Conservation (phyloP, 2,113 vertebrate species). For the Otolemur garnettii region DNA sequence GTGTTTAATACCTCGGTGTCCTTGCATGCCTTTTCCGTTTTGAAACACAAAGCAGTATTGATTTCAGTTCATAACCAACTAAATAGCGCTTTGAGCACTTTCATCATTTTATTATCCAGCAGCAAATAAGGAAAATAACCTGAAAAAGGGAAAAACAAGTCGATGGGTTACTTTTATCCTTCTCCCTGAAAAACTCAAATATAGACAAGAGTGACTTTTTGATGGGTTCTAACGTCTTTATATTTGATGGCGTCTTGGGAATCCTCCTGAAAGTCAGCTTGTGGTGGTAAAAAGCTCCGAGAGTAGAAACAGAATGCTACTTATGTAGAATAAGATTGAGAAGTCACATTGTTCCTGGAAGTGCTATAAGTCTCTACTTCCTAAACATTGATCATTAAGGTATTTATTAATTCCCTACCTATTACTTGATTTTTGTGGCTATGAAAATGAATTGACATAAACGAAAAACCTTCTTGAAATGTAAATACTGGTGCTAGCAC, state of each 20-base stretch:
- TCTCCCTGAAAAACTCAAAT: slow-evolving; percentile 26
- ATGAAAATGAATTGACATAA: neutral
- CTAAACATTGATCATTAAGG: neutral
- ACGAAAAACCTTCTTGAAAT: neutral
- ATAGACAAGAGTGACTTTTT: neutral
- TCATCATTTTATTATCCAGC: slow-evolving; percentile 78
- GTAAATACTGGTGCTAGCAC: neutral
- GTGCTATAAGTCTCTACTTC: neutral
- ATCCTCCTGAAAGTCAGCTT: neutral
- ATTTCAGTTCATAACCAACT: slow-evolving; percentile 81
- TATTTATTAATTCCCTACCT: neutral
- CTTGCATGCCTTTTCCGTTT: slow-evolving; percentile 65
- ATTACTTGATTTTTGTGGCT: neutral
- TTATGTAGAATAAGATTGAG: neutral
- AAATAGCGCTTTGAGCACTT: slow-evolving; percentile 73
- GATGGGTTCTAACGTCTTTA: slow-evolving; percentile 8
- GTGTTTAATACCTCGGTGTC: slow-evolving; percentile 64
- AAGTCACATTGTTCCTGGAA: neutral
- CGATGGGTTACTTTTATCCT: slow-evolving; percentile 43
- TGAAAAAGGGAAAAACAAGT: slow-evolving; percentile 56
- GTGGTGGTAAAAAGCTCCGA: neutral
- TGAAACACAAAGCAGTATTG: slow-evolving; percentile 82
- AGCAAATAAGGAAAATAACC: slow-evolving; percentile 76
- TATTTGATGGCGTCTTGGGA: slow-evolving; percentile 18
- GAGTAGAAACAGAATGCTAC: neutral